Evolutionary conservation across 2,113 vertebrate genomes (phyloP).

Genomic region (Trochalopteron elliotii): DNA sequence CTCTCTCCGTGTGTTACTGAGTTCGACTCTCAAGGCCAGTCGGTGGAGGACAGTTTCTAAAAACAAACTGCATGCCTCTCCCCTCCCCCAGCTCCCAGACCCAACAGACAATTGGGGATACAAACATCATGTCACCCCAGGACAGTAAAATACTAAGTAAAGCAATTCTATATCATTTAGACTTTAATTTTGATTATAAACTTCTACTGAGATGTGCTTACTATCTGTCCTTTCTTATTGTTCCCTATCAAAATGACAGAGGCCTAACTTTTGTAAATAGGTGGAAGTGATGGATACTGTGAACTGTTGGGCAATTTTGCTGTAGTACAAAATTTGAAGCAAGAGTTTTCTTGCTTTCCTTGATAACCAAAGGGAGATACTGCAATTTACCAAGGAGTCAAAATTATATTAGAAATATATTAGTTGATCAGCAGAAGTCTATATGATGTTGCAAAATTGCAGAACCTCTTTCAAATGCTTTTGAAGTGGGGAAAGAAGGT

Average conservation of each 20-base stretch:
- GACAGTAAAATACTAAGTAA: not conserved
- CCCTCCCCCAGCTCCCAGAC: too few species aligned
- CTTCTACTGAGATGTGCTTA: not conserved
- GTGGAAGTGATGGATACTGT: not conserved
- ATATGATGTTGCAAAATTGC: not conserved
- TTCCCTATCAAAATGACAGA: not conserved
- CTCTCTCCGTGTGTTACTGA: too few species aligned
- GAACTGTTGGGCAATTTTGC: not conserved
- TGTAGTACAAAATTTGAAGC: not conserved
- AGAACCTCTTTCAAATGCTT: not conserved
- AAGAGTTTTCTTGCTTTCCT: not conserved
- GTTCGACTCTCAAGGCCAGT: too few species aligned
- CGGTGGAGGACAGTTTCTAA: too few species aligned
- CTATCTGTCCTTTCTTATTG: not conserved
- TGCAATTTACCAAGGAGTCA: not conserved
- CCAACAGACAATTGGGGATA: too few species aligned
- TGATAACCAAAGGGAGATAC: not conserved
- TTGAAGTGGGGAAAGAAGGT: not conserved
- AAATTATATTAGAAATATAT: not conserved
- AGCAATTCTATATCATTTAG: not conserved
- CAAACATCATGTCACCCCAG: too few species aligned
- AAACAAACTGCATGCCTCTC: too few species aligned
- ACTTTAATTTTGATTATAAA: not conserved
- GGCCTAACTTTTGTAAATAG: not conserved
- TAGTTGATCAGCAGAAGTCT: not conserved